Percentiles rank a stretch among this genome's conserved stretches.
phyloP scores from a whole-genome alignment of 2,797 vertebrate genomes.

The Tragelaphus oryx region DNA sequence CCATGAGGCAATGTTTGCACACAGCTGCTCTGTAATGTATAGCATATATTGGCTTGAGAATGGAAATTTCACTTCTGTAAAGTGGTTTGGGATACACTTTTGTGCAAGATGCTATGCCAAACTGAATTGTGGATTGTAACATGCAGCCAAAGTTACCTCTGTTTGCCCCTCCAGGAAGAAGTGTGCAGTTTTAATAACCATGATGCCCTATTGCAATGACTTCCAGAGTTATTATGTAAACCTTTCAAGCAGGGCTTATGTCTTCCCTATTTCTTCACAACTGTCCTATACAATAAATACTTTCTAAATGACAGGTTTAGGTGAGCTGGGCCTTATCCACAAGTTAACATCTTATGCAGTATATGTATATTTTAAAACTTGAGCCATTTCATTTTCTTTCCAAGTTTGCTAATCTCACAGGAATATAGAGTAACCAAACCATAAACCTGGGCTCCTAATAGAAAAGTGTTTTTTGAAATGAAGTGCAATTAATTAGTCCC shows the following conservation, averaged over 20 bases:
- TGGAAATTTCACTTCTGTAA: constrained; percentile 69
- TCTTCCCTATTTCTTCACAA: constrained; percentile 20
- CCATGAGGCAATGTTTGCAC: constrained; percentile 67
- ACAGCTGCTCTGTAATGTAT: constrained; percentile 74
- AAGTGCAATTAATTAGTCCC: constrained; percentile 36
- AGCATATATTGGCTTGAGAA: constrained; percentile 69
- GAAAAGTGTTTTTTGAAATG: constrained; percentile 39
- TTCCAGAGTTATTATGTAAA: constrained; percentile 53
- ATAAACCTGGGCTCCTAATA: constrained; percentile 24
- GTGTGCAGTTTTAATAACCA: constrained; percentile 50
- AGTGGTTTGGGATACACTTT: constrained; percentile 74
- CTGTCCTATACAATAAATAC: constrained; percentile 49
- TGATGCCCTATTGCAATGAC: constrained; percentile 19
- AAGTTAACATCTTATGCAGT: constrained; percentile 43
- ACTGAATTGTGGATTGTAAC: constrained; percentile 50
- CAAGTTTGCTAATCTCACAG: constrained; percentile 58
- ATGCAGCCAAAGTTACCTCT: constrained; percentile 51
- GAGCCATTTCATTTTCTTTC: constrained; percentile 62
- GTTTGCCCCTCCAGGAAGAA: constrained; percentile 49
- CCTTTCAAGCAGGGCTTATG: constrained; percentile 14
- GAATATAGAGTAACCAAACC: constrained; percentile 60
- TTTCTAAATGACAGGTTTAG: constrained; percentile 43
- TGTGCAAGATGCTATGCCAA: constrained; percentile 61
- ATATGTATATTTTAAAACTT: constrained; percentile 44
- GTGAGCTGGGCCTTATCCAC: not conserved